These are phyloP conservation scores for Furnarius figulus DNA, from an alignment of 2,113 vertebrate genomes.

Conservation along the genomic window DNA sequence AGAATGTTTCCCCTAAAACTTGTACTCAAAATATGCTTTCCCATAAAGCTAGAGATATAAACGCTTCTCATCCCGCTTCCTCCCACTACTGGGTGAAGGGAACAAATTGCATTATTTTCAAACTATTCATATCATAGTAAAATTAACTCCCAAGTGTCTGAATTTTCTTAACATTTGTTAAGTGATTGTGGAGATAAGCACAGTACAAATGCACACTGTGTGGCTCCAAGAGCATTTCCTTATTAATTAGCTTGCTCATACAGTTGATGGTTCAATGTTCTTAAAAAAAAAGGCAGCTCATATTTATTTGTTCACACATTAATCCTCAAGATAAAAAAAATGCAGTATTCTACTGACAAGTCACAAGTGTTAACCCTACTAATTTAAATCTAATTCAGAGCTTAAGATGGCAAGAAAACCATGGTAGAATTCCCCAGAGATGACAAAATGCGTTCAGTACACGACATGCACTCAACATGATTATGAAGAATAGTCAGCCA, in stretches of 20 bases:
- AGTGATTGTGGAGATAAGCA: not conserved
- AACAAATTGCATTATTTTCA: not conserved
- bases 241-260: not conserved
- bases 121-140: not conserved
- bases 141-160: not conserved
- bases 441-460: not conserved
- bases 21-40: not conserved
- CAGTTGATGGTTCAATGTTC: not conserved
- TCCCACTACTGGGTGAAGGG: not conserved
- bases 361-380: not conserved
- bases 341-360: not conserved
- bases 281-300: not conserved
- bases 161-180: not conserved
- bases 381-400: not conserved
- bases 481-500: not conserved
- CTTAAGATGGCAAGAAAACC: not conserved
- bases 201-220: not conserved
- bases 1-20: not conserved
- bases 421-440: not conserved
- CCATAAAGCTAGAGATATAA: not conserved
- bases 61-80: not conserved
- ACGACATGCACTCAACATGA: not conserved
- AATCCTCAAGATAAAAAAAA: not conserved
- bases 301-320: not conserved
- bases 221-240: not conserved